Conservation (phyloP, 2,888 invertebrate genomes). For the Venustoraphidia nigricollis region DNA sequence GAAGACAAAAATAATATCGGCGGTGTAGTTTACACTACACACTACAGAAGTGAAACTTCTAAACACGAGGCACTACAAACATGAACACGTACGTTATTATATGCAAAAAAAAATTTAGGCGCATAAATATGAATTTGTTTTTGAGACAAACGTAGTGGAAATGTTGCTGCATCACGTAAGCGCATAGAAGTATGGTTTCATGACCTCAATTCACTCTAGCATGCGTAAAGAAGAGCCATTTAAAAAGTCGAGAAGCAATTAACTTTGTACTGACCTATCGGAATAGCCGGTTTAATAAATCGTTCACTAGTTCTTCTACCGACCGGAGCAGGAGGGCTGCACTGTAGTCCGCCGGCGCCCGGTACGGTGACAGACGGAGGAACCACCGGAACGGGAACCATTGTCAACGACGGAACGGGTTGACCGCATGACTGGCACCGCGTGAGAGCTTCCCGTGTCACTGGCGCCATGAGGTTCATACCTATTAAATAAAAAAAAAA, state of each 20-base stretch:
- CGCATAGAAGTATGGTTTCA: too few relatives aligned
- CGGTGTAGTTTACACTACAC: neutral
- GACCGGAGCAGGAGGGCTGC: slow-evolving; percentile 41
- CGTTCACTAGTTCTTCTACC: slow-evolving; percentile 59
- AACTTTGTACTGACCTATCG: slow-evolving; percentile 24
- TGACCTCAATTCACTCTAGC: too few relatives aligned
- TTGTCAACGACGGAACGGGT: slow-evolving; percentile 33
- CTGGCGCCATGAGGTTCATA: slow-evolving; percentile 24
- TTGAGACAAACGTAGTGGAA: too few relatives aligned
- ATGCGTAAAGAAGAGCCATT: slow-evolving; percentile 11
- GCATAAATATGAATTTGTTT: too few relatives aligned
- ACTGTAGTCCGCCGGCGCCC: slow-evolving; percentile 46
- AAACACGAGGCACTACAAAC: too few relatives aligned
- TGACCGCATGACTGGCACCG: slow-evolving; percentile 62
- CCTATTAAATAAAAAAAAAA: slow-evolving; percentile 12
- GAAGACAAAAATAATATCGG: slow-evolving; percentile 12
- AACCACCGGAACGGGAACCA: slow-evolving; percentile 10
- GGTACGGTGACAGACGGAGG: slow-evolving; percentile 22
- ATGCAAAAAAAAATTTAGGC: too few relatives aligned
- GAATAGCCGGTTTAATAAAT: slow-evolving; percentile 76
- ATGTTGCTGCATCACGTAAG: too few relatives aligned
- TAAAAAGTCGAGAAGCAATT: neutral
- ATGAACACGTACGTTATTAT: too few relatives aligned
- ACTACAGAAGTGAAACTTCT: too few relatives aligned
- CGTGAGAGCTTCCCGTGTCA: slow-evolving; percentile 29